Evolutionary conservation across 2,888 invertebrate genomes (phyloP), one percentile per base, ranked within the genome.

Genomic region (Ferrisia virgata): DNA sequence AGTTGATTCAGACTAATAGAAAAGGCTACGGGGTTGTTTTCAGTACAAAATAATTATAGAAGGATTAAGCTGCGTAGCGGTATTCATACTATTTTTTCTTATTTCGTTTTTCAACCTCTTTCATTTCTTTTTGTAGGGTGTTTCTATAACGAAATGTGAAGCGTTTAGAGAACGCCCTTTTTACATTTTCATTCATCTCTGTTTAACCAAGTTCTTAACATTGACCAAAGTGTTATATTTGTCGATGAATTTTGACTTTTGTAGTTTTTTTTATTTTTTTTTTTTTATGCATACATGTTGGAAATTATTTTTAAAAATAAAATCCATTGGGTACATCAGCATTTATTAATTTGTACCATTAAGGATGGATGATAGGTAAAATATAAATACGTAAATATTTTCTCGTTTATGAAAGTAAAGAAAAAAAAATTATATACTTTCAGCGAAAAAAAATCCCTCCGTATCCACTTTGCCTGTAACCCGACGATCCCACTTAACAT

Each of bases 1-100:
- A 83, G 76, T 83, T 83, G 83, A 83, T 83, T 83, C 83, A 83
- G 39, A 83, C 83, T 83, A 76, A 83, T 43, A 83, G 83, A 83
- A 69, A 83, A 83, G 72, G 72, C 72, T 76, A 79, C 47, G 40
- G 80, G 80, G 80, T 80, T 80, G 80, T 82, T 82, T 83, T 72
- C 43, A 72, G 72, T 76, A 43, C 83, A 43, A 83, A 83, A 83
- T 83, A 83, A 83, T 83, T 83, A 83, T 76, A 83, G 83, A 72
- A 72, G 76, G 83, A 83, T 83, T 76, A 83, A 83, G 47, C 83
- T 8, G 40, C 69, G 58, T 82, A n/a, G 39, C 18, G 28, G 82
- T 82, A 82, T 64, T 64, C 82, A 28, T 40, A 11, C 79, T 40
- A 22, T 79, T 36, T 79, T 80, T 43, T 80, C 80, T 80, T 53